Base-by-base conservation (phyloP, 1,140 invertebrate species). In the Lepidurus arcticus region DNA sequence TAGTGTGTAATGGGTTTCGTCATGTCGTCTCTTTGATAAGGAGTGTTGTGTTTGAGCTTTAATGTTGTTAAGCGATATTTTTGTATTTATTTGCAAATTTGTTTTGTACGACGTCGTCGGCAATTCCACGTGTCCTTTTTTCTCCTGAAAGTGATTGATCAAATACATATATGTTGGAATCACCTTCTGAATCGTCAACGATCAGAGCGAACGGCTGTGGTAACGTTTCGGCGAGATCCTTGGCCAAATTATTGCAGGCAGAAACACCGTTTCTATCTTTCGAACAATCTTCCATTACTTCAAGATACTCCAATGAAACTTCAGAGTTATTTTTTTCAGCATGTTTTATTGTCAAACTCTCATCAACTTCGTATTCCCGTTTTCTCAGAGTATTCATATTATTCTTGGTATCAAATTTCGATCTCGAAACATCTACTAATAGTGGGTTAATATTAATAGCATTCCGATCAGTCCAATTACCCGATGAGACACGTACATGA, bases 61-160 rank as follows among this genome's bases (percentile, higher is more conserved):
- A 47, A 47, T 47, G 45, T 47, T 47, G 45, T 47, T 47, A 47
- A 47, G 9, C 45, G 45, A 47, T 47, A 47, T 47, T 47, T 47
- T 47, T 2, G 1, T 47, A 47, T 47, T 47, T 47, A 16, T 47
- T 47, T 47, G 45, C 1, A 47, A 2, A 47, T 47, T 47, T 47
- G 45, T 47, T 47, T 47, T 47, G 45, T 47, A 47, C 45, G 45
- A 47, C 45, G 45, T 47, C 45, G 45, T 47, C 45, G 45, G 45
- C 45, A 47, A 47, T 47, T 47, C 45, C 45, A 47, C 45, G 3
- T 9, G 16, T 47, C 9, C 9, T 16, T 47, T 47, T 47, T 16
- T 47, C 16, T 47, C 16, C 45, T 47, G 45, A 47, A 47, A 16
- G 45, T 16, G 45, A 47, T 3, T 47, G 45, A 9, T 47, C 9